Evolutionary conservation across 2,888 invertebrate species (phyloP).

Genomic region (Agrenia bidenticulata): DNA sequence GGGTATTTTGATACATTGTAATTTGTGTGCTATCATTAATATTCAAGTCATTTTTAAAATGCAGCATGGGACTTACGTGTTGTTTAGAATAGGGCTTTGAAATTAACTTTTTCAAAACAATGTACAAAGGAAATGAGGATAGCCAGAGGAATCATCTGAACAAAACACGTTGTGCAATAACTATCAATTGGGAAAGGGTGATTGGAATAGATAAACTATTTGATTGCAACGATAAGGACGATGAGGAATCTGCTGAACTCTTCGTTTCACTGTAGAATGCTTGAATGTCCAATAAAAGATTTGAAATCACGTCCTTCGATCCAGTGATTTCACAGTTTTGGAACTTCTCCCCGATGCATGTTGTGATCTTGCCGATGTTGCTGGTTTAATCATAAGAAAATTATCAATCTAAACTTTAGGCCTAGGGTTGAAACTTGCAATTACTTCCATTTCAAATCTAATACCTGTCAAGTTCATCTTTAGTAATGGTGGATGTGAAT

Average conservation of each 20-base stretch:
- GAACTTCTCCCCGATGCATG: constrained; percentile 41
- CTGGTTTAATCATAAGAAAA: constrained; percentile 26
- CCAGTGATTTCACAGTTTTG: constrained; percentile 16
- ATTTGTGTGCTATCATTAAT: no score
- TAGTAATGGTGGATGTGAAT: constrained; percentile 36
- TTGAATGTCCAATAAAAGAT: constrained; percentile 20
- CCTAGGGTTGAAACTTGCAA: no score
- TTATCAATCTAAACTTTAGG: no score
- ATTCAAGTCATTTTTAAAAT: no score
- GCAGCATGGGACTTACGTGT: no score
- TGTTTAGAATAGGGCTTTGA: no score
- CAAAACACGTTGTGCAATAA: no score
- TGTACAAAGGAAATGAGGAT: no score
- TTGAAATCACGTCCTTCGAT: constrained; percentile 16
- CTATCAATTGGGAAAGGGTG: background rate
- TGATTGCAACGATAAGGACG: background rate
- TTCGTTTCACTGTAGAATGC: constrained; percentile 23
- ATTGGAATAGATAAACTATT: background rate
- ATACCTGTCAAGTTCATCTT: constrained; percentile 39
- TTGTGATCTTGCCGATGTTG: constrained; percentile 36
- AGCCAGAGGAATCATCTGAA: no score
- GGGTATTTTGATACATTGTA: no score
- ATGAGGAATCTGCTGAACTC: background rate
- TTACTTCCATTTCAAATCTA: no score
- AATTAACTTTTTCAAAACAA: no score